A percentile compares a stretch with the other conserved stretches of the same genome.
Evolutionary conservation across 2,797 vertebrate genomes (phyloP).

Genomic region (Cichlasoma orientale): DNA sequence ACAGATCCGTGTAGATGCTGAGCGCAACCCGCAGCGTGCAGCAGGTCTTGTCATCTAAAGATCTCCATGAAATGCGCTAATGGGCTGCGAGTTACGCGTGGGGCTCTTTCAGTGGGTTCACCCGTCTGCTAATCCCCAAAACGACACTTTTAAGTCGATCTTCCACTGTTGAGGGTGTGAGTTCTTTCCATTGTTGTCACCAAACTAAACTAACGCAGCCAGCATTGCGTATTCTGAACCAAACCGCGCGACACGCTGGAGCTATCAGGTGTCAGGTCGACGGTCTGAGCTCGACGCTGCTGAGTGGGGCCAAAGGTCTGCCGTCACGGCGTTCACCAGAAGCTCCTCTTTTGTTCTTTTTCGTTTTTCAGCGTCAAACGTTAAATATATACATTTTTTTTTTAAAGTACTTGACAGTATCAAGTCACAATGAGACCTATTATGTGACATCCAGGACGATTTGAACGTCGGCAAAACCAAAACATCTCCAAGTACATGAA

Average conservation of each 20-base stretch:
- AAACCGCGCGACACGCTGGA: constrained; percentile 31
- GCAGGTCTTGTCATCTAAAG: constrained; percentile 66
- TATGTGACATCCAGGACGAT: background rate
- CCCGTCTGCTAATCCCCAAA: constrained; percentile 16
- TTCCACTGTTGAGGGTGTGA: constrained; percentile 14
- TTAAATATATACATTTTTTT: background rate
- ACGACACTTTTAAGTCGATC: constrained; percentile 15
- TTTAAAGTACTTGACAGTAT: fast-evolving
- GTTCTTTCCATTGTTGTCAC: constrained; percentile 45
- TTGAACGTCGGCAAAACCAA: background rate
- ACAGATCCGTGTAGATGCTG: constrained; percentile 66
- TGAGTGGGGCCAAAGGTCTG: constrained; percentile 60
- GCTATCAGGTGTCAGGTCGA: constrained; percentile 68
- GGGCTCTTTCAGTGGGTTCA: background rate
- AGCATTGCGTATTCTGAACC: constrained; percentile 24
- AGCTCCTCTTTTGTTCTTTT: background rate
- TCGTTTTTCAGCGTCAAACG: background rate
- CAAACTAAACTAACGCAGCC: constrained; percentile 10
- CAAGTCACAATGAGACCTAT: background rate
- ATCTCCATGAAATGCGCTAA: constrained; percentile 59
- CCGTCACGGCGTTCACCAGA: constrained; percentile 1
- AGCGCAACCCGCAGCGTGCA: constrained; percentile 58
- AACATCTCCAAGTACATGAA: background rate
- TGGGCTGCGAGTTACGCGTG: constrained; percentile 37
- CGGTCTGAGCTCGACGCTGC: constrained; percentile 31